phyloP scores from a whole-genome alignment of 2,113 vertebrate genomes.

The Nannospalax galili region DNA sequence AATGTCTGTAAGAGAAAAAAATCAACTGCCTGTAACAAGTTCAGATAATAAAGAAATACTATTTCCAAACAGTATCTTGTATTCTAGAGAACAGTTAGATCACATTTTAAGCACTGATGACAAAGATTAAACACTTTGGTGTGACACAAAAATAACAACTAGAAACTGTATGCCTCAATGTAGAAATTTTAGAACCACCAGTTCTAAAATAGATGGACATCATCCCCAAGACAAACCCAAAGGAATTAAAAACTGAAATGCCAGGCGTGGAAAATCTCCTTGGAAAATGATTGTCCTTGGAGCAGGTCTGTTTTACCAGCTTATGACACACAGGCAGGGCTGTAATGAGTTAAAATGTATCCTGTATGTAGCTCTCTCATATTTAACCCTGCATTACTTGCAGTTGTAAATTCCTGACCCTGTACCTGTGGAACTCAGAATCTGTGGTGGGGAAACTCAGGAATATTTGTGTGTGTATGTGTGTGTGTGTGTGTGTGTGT shows the following conservation, averaged over 20 bases:
- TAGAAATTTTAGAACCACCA: not conserved
- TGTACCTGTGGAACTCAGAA: not conserved
- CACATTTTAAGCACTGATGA: slow-evolving; percentile 9
- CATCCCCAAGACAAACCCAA: not conserved
- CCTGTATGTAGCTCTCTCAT: not conserved
- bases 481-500: too few species aligned
- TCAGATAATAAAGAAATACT: slow-evolving; percentile 28
- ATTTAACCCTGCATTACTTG: not conserved
- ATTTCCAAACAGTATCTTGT: not conserved
- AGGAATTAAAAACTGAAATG: not conserved
- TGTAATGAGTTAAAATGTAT: not conserved
- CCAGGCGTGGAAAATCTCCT: not conserved
- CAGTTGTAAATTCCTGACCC: not conserved
- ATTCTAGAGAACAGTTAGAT: slow-evolving; percentile 27
- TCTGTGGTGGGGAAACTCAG: not conserved
- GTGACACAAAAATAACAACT: slow-evolving; percentile 52
- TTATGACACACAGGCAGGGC: not conserved
- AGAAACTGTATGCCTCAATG: slow-evolving; percentile 17
- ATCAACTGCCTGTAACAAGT: not conserved
- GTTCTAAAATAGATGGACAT: slow-evolving; percentile 6
- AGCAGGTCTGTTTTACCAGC: not conserved
- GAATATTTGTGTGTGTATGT: too few species aligned
- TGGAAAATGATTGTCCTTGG: not conserved
- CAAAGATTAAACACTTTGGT: slow-evolving; percentile 58
- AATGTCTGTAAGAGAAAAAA: slow-evolving; percentile 9